Base-by-base conservation (phyloP, 2,113 vertebrate species). In the Pardalotus punctatus region DNA sequence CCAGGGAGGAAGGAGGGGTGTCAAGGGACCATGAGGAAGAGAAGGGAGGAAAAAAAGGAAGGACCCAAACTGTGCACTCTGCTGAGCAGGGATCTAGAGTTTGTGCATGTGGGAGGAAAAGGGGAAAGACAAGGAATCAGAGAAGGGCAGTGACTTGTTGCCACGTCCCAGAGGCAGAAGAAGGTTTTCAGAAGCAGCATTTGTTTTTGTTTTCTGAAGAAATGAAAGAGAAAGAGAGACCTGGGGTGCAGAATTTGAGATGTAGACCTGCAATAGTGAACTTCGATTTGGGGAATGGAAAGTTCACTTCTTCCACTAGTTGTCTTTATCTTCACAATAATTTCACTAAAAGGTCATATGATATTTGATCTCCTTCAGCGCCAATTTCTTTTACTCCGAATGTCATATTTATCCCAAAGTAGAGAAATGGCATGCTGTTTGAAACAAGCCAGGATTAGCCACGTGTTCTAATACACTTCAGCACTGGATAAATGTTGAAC, bases 381-480 rank as follows among this genome's bases (percentile, higher is more conserved):
- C 42, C 71, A 88, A 18, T 94, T 93, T 81, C 64, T 90, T 87
- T 70, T 73, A n/a, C 72, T 91, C 47, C 1, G 4, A 77, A 86
- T 76, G 56, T 77, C 36, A 10, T 81, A 64, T 93, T 93, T 81
- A 81, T 86, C 85, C 88, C 70, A 66, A 96, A 90, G 87, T 3
- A 74, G 62, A 78, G 43, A 94, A 91, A 42, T 43, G 77, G 72
- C 87, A 72, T 47, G 85, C 90, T 88, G 80, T 40, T 85, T 93
- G 77, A 88, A 83, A 66, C 79, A 67, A 90, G 91, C 77, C 50
- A 22, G 92, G 90, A 91, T 94, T 92, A 96, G 71, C 72, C 80
- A 70, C 12, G 0, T 76, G 73, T 73, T 93, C 74, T 73, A 28
- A 72, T 71, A 38, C 5, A 71, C 86, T 92, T 61, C 69, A 81